These are phyloP conservation scores for Phortica okadai DNA, from an alignment of 2,888 invertebrate species.

Conservation along the genomic window DNA sequence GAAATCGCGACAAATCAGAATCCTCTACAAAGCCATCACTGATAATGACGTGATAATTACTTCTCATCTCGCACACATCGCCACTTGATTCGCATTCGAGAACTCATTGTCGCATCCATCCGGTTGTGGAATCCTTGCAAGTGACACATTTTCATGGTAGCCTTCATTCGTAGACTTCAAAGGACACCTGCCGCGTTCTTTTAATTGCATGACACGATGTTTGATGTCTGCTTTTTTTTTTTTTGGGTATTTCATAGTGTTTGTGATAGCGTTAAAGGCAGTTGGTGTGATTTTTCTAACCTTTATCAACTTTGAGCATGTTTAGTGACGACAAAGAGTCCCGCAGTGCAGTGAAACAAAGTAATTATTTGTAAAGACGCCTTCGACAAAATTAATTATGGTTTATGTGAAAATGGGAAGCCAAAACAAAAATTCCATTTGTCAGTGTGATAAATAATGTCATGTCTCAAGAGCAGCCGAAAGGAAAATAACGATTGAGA, in stretches of 20 bases:
- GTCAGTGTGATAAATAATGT: neutral
- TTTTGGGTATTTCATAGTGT: neutral
- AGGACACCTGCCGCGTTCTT: slow-evolving; percentile 74
- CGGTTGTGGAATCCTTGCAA: slow-evolving; percentile 73
- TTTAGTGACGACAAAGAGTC: neutral
- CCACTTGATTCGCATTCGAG: neutral
- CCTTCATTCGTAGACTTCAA: slow-evolving; percentile 63
- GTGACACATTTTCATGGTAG: slow-evolving; percentile 64
- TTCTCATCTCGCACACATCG: slow-evolving; percentile 39
- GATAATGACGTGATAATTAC: slow-evolving; percentile 68
- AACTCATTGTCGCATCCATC: slow-evolving; percentile 41
- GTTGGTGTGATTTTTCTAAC: slow-evolving; percentile 10
- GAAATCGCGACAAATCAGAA: slow-evolving; percentile 17
- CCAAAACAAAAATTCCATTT: slow-evolving; percentile 5
- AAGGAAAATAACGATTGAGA: neutral
- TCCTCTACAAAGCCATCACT: slow-evolving; percentile 17
- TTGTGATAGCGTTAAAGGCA: neutral
- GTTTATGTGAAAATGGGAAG: slow-evolving; percentile 12
- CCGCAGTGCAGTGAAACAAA: slow-evolving; percentile 17
- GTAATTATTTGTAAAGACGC: slow-evolving; percentile 31
- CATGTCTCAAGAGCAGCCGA: neutral
- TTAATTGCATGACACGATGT: slow-evolving; percentile 70
- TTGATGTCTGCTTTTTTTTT: slow-evolving; percentile 1
- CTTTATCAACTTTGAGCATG: neutral
- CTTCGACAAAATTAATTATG: slow-evolving; percentile 25